Conservation (phyloP, 2,797 vertebrate species). For the Echiichthys vipera region DNA sequence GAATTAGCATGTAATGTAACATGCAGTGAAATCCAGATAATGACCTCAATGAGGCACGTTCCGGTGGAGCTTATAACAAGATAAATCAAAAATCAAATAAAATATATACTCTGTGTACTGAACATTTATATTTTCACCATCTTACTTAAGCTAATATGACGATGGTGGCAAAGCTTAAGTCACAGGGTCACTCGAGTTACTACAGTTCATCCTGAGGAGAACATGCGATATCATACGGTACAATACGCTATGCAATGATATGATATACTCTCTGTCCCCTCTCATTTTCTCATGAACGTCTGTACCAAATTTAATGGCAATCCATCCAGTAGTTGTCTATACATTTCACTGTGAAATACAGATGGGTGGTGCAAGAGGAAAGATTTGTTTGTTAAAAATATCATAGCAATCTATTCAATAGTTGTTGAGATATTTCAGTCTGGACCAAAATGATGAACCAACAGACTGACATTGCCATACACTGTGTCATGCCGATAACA, state of each 20-base stretch:
- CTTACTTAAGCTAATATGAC: neutral
- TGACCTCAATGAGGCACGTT: neutral
- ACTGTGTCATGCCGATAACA: too few species aligned
- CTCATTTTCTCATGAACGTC: too few species aligned
- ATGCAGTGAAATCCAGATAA: neutral
- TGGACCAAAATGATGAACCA: neutral
- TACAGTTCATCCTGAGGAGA: neutral
- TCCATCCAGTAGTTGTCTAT: neutral
- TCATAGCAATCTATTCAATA: neutral
- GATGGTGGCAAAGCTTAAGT: too few species aligned
- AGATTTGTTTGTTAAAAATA: too few species aligned
- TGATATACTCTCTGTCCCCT: too few species aligned
- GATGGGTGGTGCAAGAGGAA: too few species aligned
- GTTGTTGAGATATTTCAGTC: neutral
- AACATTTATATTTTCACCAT: neutral
- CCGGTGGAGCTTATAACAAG: neutral
- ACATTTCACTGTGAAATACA: neutral
- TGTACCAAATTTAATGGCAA: neutral
- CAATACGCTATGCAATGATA: too few species aligned
- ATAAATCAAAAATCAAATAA: neutral
- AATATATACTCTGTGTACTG: too few species aligned
- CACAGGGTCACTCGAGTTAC: too few species aligned
- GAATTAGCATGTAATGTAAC: conserved; percentile 19
- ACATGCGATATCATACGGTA: too few species aligned
- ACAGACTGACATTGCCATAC: neutral